Conservation (phyloP, 1,140 invertebrate genomes). For the Pogonognathellus flavescens region DNA sequence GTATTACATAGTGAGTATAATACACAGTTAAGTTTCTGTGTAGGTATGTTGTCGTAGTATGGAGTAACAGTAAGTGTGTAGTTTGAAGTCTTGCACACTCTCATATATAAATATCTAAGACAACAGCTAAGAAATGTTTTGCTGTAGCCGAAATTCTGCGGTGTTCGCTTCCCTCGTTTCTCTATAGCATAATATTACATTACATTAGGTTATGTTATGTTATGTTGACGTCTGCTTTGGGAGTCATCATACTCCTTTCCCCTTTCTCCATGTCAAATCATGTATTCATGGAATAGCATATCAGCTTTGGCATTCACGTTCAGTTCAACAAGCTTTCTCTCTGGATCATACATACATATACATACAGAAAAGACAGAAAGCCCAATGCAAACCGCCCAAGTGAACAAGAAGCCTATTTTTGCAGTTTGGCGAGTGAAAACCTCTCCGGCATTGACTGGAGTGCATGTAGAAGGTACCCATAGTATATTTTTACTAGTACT, state of each 20-base stretch:
- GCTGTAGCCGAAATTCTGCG: constrained; percentile 6
- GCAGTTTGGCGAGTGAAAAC: no score
- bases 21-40: no score
- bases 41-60: no score
- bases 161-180: neutral
- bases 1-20: neutral
- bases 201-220: constrained; percentile 43
- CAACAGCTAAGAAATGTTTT: neutral
- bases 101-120: neutral
- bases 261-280: constrained; percentile 52
- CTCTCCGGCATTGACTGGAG: no score
- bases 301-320: constrained; percentile 51
- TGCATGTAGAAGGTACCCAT: no score
- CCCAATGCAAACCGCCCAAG: no score
- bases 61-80: no score
- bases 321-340: constrained; percentile 25
- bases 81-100: no score
- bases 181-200: constrained; percentile 43
- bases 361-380: no score
- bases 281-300: constrained; percentile 53
- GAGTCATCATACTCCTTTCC: constrained; percentile 52
- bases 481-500: no score
- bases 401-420: no score
- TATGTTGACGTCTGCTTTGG: constrained; percentile 51
- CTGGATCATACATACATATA: no score